Evolutionary conservation across 1,140 invertebrate species (phyloP).

Genomic region (Drosophila orena): DNA sequence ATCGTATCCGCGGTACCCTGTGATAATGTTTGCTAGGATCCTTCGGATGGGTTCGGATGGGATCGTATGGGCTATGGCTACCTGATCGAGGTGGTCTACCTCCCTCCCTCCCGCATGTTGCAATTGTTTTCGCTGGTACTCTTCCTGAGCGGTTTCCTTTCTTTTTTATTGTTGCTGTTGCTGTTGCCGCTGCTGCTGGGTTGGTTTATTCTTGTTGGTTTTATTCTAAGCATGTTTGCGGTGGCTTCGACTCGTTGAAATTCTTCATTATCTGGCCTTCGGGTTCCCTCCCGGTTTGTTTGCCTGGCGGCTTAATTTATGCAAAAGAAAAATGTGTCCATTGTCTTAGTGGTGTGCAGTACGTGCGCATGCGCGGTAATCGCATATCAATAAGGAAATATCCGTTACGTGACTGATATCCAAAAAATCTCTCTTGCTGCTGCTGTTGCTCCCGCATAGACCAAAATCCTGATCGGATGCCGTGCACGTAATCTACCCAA

Average conservation of each 20-base stretch:
- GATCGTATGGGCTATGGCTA: slow-evolving; percentile 8
- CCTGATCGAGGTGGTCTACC: slow-evolving; percentile 38
- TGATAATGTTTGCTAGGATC: slow-evolving; percentile 40
- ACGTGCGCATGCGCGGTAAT: slow-evolving; percentile 81
- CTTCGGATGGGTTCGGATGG: slow-evolving; percentile 15
- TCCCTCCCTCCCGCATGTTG: slow-evolving; percentile 52
- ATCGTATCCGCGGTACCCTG: slow-evolving; percentile 2
- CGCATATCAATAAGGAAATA: slow-evolving; percentile 84
- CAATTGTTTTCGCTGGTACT: slow-evolving; percentile 49
- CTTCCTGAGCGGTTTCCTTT: slow-evolving; percentile 28
- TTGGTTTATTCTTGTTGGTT: slow-evolving; percentile 40
- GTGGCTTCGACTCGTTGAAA: slow-evolving; percentile 52
- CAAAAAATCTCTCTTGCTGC: slow-evolving; percentile 53
- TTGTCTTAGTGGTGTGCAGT: slow-evolving; percentile 66
- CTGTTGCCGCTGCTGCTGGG: slow-evolving; percentile 1
- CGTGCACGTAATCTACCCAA: slow-evolving; percentile 57
- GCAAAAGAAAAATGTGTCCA: slow-evolving; percentile 69
- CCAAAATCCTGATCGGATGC: slow-evolving; percentile 58
- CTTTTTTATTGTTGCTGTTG: slow-evolving; percentile 26
- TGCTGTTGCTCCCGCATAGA: slow-evolving; percentile 44
- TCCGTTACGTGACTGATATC: slow-evolving; percentile 84
- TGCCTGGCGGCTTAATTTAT: slow-evolving; percentile 73
- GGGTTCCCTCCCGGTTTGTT: slow-evolving; percentile 39
- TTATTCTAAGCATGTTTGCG: slow-evolving; percentile 79
- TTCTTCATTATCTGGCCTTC: slow-evolving; percentile 57